Percentiles rank a stretch among this genome's conserved stretches.
phyloP scores from a whole-genome alignment of 2,888 invertebrate species.

The Tricholauxania praeusta region DNA sequence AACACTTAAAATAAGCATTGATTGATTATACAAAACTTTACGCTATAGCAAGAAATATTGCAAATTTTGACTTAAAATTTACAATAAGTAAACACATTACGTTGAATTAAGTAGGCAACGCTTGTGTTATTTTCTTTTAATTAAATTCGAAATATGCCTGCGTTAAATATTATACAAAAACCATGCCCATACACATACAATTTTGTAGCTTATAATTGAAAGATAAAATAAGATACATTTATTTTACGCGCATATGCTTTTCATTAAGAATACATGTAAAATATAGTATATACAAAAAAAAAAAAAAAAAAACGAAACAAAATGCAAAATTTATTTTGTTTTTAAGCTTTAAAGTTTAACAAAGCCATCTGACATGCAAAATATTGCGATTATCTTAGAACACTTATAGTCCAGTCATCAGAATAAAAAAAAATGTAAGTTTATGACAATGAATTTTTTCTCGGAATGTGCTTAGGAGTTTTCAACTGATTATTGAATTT shows the following conservation, averaged over 20 bases:
- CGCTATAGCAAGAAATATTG: constrained; percentile 35
- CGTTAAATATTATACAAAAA: constrained; percentile 14
- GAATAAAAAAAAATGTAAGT: no score
- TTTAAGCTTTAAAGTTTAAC: no score
- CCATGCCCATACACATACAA: constrained; percentile 2
- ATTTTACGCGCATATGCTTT: background rate
- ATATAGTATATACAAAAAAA: no score
- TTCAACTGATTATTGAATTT: no score
- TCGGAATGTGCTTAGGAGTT: no score
- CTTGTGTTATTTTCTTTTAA: constrained; percentile 15
- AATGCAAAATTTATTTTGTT: no score
- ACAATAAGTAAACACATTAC: constrained; percentile 16
- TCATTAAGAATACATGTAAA: no score
- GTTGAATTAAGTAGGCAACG: constrained; percentile 13
- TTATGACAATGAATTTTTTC: no score
- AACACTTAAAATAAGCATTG: constrained; percentile 37
- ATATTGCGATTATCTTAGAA: no score
- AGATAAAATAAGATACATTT: constrained; percentile 3
- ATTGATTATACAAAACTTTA: constrained; percentile 32
- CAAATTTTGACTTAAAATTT: constrained; percentile 30
- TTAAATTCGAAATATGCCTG: constrained; percentile 18
- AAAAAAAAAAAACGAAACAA: no score
- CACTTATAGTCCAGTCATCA: no score
- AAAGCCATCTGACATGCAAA: no score
- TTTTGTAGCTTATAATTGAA: constrained; percentile 13